Evolutionary conservation across 2,888 invertebrate species (phyloP), one percentile per base, ranked within the genome.

Genomic region (Callosobruchus maculatus): DNA sequence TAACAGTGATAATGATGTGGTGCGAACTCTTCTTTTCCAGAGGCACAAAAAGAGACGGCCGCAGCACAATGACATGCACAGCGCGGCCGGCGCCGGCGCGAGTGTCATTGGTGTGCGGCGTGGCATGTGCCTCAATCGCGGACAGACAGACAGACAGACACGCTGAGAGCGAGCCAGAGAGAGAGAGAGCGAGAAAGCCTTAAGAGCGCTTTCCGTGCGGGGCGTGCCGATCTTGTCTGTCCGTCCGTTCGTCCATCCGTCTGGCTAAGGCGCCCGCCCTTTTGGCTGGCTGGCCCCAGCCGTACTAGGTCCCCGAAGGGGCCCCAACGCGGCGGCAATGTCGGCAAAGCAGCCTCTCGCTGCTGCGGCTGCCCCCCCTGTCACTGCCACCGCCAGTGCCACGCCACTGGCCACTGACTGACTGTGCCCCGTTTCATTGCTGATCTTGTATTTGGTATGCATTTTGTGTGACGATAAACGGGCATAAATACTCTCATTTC

Each of bases 41-140:
- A 87, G 87, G 87, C 87, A 86, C 87, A 85, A 86, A 30, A 86
- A 86, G 85, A 82, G 84, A 84, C 86, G 84, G 85, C 26, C 84
- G 85, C n/a, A n/a, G 83, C 81, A 80, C 80, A 81, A 79, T 70
- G 72, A 75, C 70, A 72, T 86, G 86, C 86, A 86, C 84, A 72
- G 70, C 72, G 70, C 71, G 70, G 70, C 49, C 71, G 20, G 71
- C 70, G 73, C 70, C 20, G 74, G 74, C 79, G 75, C 76, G 78
- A 77, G 77, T 73, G 73, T 74, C 73, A 75, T 67, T 73, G 13
- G 30, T 71, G 71, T 22, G 18, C 49, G 49, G 49, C 49, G 18
- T 18, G 49, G 49, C 49, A 49, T 49, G 49, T 49, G 49, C 49
- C 22, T 22, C 69, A 69, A 22, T 69, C 69, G 13, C 13, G 3